Evolutionary conservation across 2,113 vertebrate species (phyloP), one percentile per base, ranked within the genome.

Genomic region (Daphoenositta chrysoptera): DNA sequence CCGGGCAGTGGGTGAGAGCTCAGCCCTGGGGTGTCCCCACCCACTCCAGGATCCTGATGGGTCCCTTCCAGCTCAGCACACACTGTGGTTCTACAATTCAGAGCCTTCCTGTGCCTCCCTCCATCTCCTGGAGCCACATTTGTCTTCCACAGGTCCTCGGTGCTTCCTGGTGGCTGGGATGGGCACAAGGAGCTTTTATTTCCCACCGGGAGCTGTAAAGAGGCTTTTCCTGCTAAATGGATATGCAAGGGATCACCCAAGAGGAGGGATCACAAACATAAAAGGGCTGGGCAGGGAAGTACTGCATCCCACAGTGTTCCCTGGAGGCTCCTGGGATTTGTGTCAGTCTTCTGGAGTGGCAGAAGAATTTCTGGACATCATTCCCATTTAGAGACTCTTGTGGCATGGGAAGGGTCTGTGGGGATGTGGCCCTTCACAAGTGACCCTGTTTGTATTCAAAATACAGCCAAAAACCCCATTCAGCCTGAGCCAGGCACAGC

Each of bases 51-150:
- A 66, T 33, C 53, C 20, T 40, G 18, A 27, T 56, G 71, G 64
- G 19, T 13, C 35, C 64, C 4, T 13, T 69, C 47, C 79, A 76
- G 48, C 87, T 35, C 39, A 47, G 87, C 47, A 76, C 12, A 30
- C 31, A 35, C 53, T 9, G 27, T 61, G 47, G 3, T 15, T 54
- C 17, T 26, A 31, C 26, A 40, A 27, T 0, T 3, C 2, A 27
- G 39, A 35, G 54, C 45, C 20, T 33, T 56, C 45, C 84, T 39
- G 47, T 63, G 82, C 66, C 63, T 57, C 14, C 54, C 68, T 72
- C 24, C 61, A 19, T 2, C 66, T 35, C 24, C 2, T 2, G 65
- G 26, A 33, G 54, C 5, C 68, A 42, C 0, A 0, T 15, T 44
- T 1, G 0, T 15, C 83, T 65, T 57, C 60, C 53, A 11, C 18